Evolutionary conservation across 1,140 invertebrate species (phyloP).

Genomic region (Metopolophium dirhodum): DNA sequence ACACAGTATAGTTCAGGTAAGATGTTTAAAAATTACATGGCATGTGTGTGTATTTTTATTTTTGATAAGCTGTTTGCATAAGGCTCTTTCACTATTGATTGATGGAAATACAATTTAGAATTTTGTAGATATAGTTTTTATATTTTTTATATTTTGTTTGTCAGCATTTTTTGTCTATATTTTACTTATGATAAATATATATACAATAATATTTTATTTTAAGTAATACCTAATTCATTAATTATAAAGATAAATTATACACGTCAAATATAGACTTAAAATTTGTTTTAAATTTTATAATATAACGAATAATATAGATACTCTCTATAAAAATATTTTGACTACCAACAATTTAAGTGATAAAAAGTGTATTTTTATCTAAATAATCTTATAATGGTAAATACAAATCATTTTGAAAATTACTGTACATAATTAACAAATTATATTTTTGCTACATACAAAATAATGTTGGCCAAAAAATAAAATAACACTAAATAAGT

Average conservation of each 20-base stretch:
- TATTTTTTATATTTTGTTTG: constrained; percentile 17
- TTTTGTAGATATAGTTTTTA: constrained; percentile 16
- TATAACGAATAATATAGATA: not conserved
- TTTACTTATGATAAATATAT: not conserved
- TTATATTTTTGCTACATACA: not conserved
- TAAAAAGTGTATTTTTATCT: not conserved
- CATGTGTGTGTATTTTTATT: constrained; percentile 57
- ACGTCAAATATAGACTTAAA: not conserved
- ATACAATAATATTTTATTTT: too few species aligned
- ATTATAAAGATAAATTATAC: too few species aligned
- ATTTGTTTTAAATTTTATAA: not conserved
- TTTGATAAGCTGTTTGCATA: not conserved
- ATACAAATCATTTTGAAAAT: not conserved
- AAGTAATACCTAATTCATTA: too few species aligned
- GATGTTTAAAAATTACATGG: constrained; percentile 62
- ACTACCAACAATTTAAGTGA: not conserved
- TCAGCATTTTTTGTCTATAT: not conserved
- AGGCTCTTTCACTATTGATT: not conserved
- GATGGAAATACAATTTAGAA: constrained; percentile 17
- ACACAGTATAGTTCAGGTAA: constrained; percentile 95
- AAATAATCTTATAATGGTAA: not conserved
- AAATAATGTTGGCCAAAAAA: not conserved
- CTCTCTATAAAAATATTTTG: not conserved
- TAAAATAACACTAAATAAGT: not conserved
- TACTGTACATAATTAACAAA: not conserved